These are phyloP conservation scores for Pagrus major DNA, from an alignment of 2,113 vertebrate genomes.

Conservation along the genomic window DNA sequence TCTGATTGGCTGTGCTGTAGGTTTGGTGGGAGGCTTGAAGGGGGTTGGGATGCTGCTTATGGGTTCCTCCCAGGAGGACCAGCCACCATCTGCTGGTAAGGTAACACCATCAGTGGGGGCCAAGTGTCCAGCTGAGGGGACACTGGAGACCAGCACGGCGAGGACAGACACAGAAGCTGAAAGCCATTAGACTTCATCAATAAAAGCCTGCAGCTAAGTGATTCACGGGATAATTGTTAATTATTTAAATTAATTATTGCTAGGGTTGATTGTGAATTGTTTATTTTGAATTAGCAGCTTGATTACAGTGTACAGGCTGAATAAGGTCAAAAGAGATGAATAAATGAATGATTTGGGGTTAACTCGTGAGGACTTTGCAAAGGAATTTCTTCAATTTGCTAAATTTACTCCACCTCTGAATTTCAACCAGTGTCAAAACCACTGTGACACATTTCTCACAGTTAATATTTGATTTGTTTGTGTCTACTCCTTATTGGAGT, in stretches of 20 bases:
- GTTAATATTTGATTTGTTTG: conserved; percentile 11
- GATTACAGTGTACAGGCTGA: not conserved
- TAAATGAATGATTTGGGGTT: not conserved
- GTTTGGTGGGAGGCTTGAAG: not conserved
- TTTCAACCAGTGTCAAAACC: not conserved
- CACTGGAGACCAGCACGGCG: conserved; percentile 41
- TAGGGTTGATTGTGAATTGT: not conserved
- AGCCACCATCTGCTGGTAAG: conserved; percentile 84
- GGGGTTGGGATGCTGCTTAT: conserved; percentile 52
- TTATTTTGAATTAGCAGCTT: conserved; percentile 6
- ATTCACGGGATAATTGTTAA: conserved; percentile 16
- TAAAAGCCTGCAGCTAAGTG: conserved; percentile 27
- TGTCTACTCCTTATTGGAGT: not conserved
- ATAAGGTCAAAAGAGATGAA: not conserved
- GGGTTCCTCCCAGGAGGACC: conserved; percentile 23
- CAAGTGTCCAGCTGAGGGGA: conserved; percentile 49
- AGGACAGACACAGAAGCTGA: conserved; percentile 26
- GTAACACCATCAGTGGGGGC: conserved; percentile 68
- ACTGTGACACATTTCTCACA: not conserved
- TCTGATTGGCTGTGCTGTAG: conserved; percentile 27
- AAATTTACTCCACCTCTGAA: not conserved
- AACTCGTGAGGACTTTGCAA: not conserved
- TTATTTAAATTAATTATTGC: conserved; percentile 11
- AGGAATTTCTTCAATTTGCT: conserved; percentile 4
- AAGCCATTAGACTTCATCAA: conserved; percentile 64